Conservation (phyloP, 1,140 invertebrate genomes). For the Probaryconus sp. region DNA sequence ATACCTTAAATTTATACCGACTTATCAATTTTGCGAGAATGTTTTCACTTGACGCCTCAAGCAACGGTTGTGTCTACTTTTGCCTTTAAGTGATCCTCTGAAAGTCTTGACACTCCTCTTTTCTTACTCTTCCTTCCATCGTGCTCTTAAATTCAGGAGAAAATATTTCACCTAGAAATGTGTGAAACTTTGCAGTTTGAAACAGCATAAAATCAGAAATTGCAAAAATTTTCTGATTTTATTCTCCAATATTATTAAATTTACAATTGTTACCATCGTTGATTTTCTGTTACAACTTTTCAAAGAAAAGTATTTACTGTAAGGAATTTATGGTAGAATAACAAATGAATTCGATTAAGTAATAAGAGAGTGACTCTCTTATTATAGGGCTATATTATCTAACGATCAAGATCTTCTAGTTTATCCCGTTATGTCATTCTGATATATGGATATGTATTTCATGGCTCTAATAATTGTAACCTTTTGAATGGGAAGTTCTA, state of each 20-base stretch:
- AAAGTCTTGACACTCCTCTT: conserved; percentile 59
- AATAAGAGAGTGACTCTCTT: too few relatives aligned
- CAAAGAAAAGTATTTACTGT: too few relatives aligned
- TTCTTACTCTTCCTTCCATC: conserved; percentile 36
- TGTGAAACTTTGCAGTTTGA: conserved; percentile 34
- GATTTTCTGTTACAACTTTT: too few relatives aligned
- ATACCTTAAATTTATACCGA: conserved; percentile 43
- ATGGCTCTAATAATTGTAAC: conserved; percentile 18
- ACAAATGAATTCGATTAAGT: too few relatives aligned
- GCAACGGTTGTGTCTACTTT: conserved; percentile 59
- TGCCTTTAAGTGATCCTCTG: conserved; percentile 60
- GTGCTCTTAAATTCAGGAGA: conserved; percentile 36
- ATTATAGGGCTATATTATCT: too few relatives aligned
- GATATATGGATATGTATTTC: conserved; percentile 25
- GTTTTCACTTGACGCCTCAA: conserved; percentile 59
- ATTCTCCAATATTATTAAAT: too few relatives aligned
- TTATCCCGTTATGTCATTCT: conserved; percentile 42
- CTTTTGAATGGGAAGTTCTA: conserved; percentile 16
- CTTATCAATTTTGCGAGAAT: conserved; percentile 54
- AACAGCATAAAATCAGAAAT: too few relatives aligned
- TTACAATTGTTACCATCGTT: too few relatives aligned
- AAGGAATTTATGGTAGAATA: too few relatives aligned
- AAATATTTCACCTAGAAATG: conserved; percentile 60
- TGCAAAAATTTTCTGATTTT: conserved; percentile 6
- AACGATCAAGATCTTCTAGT: too few relatives aligned